Evolutionary conservation across 2,888 invertebrate genomes (phyloP).

Genomic region (Epinotia nisella): DNA sequence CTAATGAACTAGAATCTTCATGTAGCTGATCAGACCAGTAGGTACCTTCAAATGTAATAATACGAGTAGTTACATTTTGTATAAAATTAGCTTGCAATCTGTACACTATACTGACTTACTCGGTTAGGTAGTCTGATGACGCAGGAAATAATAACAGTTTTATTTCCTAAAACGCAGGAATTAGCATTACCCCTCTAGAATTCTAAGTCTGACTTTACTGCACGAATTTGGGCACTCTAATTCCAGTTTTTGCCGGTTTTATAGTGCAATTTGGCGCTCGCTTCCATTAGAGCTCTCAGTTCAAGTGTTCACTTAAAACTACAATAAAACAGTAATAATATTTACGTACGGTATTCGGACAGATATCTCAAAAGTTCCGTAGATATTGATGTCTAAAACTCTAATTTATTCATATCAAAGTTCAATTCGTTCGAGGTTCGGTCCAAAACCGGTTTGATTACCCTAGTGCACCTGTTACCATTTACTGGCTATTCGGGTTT

Average conservation of each 20-base stretch:
- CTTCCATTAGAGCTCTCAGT: slow-evolving; percentile 33
- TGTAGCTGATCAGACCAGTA: neutral
- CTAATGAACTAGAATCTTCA: neutral
- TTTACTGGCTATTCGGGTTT: slow-evolving; percentile 71
- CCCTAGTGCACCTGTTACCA: slow-evolving; percentile 74
- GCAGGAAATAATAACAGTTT: neutral
- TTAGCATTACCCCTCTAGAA: slow-evolving; percentile 6
- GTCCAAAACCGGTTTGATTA: slow-evolving; percentile 61
- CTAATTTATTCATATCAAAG: slow-evolving; percentile 44
- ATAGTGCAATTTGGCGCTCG: slow-evolving; percentile 33
- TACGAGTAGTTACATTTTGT: no score
- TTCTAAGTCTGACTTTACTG: slow-evolving; percentile 11
- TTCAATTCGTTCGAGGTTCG: slow-evolving; percentile 29
- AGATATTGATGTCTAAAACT: slow-evolving; percentile 23
- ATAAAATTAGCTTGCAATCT: neutral
- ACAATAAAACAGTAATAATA: slow-evolving; percentile 44
- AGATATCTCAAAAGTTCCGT: slow-evolving; percentile 36
- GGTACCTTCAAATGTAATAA: neutral
- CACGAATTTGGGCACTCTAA: slow-evolving; percentile 10
- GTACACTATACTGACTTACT: neutral
- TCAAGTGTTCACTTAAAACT: slow-evolving; percentile 42
- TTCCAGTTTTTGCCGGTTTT: slow-evolving; percentile 26
- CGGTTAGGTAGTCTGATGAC: neutral
- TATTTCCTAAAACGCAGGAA: slow-evolving; percentile 9
- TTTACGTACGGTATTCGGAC: slow-evolving; percentile 32